Percentiles rank a stretch among this genome's conserved stretches.
Conservation (phyloP, 2,888 invertebrate species). For the Diadromus collaris region DNA sequence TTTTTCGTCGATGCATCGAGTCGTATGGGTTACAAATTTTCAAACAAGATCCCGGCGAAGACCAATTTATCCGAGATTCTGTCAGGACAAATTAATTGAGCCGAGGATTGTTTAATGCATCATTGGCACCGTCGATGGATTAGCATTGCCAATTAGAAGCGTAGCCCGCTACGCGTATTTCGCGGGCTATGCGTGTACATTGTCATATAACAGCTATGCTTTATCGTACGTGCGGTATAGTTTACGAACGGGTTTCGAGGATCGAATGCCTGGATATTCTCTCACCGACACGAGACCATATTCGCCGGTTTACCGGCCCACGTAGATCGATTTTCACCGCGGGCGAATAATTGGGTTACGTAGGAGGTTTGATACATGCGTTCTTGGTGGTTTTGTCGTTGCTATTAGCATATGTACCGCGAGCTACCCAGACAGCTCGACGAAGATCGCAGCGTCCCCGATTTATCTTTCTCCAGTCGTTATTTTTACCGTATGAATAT, state of each 20-base stretch:
- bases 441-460: not conserved
- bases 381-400: constrained; percentile 14
- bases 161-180: not conserved
- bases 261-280: constrained; percentile 15
- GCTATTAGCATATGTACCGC: constrained; percentile 10
- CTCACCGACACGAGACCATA: constrained; percentile 13
- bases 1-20: not conserved
- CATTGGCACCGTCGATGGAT: not conserved
- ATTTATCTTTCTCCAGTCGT: not conserved
- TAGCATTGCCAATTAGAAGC: constrained; percentile 25
- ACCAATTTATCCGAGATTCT: too few species aligned
- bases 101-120: not conserved
- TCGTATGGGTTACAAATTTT: too few species aligned
- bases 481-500: too few species aligned
- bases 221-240: too few species aligned
- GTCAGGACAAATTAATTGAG: not conserved
- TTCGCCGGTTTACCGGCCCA: constrained; percentile 19
- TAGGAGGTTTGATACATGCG: constrained; percentile 50
- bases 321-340: constrained; percentile 53
- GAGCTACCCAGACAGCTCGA: not conserved
- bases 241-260: too few species aligned
- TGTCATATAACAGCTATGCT: too few species aligned
- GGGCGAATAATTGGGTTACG: constrained; percentile 60
- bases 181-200: not conserved
- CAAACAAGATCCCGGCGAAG: not conserved